These are phyloP conservation scores for Drosophila dunni DNA, from an alignment of 1,140 invertebrate genomes.

Conservation along the genomic window DNA sequence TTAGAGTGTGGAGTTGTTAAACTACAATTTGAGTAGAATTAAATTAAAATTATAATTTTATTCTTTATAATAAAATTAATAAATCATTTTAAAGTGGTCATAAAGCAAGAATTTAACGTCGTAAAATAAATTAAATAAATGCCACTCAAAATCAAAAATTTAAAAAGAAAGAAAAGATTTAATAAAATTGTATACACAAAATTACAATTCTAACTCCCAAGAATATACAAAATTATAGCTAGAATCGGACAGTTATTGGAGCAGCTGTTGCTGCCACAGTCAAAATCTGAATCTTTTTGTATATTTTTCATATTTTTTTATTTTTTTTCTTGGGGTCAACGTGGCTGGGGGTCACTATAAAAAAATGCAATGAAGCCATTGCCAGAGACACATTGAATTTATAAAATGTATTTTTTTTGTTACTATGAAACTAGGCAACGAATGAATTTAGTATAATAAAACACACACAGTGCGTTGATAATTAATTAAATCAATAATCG, in stretches of 20 bases:
- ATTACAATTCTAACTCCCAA: not conserved
- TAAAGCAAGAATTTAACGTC: too few species aligned
- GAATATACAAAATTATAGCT: not conserved
- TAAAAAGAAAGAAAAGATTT: not conserved
- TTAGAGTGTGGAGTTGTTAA: too few species aligned
- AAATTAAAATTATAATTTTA: too few species aligned
- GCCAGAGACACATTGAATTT: constrained; percentile 51
- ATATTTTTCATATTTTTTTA: not conserved
- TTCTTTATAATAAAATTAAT: too few species aligned
- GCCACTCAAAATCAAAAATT: not conserved
- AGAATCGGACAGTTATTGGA: constrained; percentile 4
- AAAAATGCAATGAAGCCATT: constrained; percentile 61
- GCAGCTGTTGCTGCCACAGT: constrained; percentile 23
- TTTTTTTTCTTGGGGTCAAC: not conserved
- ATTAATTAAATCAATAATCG: constrained; percentile 81
- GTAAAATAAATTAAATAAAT: too few species aligned
- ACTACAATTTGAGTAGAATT: too few species aligned
- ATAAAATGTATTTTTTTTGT: constrained; percentile 37
- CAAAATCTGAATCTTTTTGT: not conserved
- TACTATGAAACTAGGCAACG: constrained; percentile 1
- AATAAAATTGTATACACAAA: not conserved
- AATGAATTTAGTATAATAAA: constrained; percentile 23
- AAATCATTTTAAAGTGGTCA: too few species aligned
- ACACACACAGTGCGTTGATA: constrained; percentile 72
- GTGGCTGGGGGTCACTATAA: constrained; percentile 1